These are phyloP conservation scores for Sturnus vulgaris DNA, from an alignment of 2,113 vertebrate species.

Conservation along the genomic window DNA sequence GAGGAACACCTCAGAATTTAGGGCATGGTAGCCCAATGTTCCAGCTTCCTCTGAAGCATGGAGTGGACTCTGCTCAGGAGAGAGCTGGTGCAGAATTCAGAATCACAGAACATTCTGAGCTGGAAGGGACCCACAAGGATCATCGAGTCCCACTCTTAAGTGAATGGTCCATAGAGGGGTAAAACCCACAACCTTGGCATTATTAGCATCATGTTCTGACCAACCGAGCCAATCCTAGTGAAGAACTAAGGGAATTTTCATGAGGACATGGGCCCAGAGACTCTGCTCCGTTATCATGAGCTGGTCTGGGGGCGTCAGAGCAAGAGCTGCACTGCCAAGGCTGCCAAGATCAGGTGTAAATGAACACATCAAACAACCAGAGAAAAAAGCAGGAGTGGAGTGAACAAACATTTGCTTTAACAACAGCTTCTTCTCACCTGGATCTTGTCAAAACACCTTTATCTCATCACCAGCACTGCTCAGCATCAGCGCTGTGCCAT, in stretches of 20 bases:
- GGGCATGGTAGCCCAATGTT: background rate
- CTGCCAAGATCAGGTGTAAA: background rate
- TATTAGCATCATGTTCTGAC: background rate
- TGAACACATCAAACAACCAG: background rate
- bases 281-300: background rate
- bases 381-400: background rate
- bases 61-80: background rate
- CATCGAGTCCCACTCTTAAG: background rate
- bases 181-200: background rate
- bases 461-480: background rate
- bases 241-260: background rate
- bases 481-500: background rate
- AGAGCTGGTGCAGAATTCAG: background rate
- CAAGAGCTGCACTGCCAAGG: background rate
- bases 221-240: background rate
- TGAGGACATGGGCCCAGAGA: background rate
- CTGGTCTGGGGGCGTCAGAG: background rate
- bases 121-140: background rate
- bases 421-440: background rate
- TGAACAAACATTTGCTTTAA: background rate
- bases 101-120: background rate
- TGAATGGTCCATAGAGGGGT: background rate
- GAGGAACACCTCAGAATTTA: background rate
- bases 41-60: background rate
- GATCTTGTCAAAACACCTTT: slow-evolving; percentile 7